Evolutionary conservation across 2,888 invertebrate species (phyloP), one percentile per base, ranked within the genome.

Genomic region (Nemurella pictetii): DNA sequence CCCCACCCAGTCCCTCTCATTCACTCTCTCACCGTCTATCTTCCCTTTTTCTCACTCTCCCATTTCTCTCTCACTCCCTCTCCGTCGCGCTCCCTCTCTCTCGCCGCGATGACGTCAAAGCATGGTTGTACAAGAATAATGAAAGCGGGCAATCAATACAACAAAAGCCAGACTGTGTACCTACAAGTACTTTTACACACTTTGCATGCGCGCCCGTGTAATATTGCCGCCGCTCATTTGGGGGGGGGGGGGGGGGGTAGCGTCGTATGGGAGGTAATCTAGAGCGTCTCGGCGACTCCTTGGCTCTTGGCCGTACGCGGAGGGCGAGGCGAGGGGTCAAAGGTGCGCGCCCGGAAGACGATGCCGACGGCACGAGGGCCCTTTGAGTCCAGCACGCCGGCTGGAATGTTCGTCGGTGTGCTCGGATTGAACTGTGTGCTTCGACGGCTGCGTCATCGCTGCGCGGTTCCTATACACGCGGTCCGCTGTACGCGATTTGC

Each of bases 1-100:
- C 97, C 92, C 96, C 75, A 9, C 96, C 88, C 95, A 92, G 91
- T 98, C 98, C 27, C 75, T 20, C 75, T 75, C 75, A 25, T 20
- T 73, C 73, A 25, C 73, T 73, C 73, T 73, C 73, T 73, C 73
- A 7, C 73, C 3, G 5, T 73, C 73, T 20, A 4, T 20, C 73
- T 20, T 20, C 25, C 73, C 25, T 25, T 20, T 25, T 20, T 20
- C 20, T 73, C 73, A 7, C 73, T 73, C 73, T 73, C 73, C 15
- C 25, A 4, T 73, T 4, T 73, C 75, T 28, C 75, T 75, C 75
- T 75, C 75, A 25, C 98, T 98, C 36, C n/a, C 30, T 29, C 30
- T 29, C 30, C 20, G 3, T 30, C 30, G 0, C 30, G 9, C 78
- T 78, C 29, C 30, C 78, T 2, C 78, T 78, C 78, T n/a, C 26